Evolutionary conservation across 2,113 vertebrate species (phyloP).

Genomic region (Corydoras maculifer): DNA sequence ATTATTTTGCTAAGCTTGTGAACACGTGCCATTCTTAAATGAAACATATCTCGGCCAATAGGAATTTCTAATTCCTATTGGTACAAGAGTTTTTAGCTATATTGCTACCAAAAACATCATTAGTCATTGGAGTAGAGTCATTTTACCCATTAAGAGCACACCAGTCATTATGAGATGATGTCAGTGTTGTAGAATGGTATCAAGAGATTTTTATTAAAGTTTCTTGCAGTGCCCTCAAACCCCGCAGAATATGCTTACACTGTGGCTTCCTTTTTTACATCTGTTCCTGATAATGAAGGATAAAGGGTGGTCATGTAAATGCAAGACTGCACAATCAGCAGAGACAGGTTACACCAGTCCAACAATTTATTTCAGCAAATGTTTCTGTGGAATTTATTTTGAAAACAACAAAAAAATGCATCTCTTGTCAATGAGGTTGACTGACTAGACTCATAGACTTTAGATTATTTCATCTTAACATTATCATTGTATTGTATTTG

Average conservation of each 20-base stretch:
- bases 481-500: constrained; percentile 54
- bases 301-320: constrained; percentile 12
- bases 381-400: background rate
- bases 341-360: constrained; percentile 2
- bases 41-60: too few relatives aligned
- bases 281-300: constrained; percentile 29
- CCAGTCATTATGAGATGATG: constrained; percentile 5
- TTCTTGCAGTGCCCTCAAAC: constrained; percentile 12
- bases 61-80: too few relatives aligned
- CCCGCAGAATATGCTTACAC: constrained; percentile 7
- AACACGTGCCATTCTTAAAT: too few relatives aligned
- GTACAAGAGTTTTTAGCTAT: background rate
- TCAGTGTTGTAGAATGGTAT: constrained; percentile 10
- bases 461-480: constrained; percentile 29
- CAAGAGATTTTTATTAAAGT: constrained; percentile 14
- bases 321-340: constrained; percentile 20
- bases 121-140: background rate
- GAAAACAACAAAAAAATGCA: background rate
- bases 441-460: background rate
- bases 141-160: background rate
- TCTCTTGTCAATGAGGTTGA: background rate
- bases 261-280: constrained; percentile 21
- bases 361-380: constrained; percentile 7
- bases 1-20: too few relatives aligned
- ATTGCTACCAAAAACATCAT: background rate